These are phyloP conservation scores for Mycalesis mineus DNA, from an alignment of 2,888 invertebrate species.

Conservation along the genomic window DNA sequence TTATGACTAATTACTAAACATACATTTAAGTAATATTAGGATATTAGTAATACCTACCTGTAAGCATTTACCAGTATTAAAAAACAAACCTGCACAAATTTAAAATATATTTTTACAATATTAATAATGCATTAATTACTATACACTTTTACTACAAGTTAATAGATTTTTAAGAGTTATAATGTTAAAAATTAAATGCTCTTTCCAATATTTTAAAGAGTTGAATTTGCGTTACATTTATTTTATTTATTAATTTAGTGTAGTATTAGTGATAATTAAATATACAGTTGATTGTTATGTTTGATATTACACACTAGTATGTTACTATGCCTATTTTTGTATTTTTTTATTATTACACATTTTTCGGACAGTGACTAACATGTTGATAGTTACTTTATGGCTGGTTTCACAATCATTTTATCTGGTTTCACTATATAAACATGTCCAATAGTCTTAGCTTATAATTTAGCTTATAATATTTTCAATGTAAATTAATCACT, in stretches of 20 bases:
- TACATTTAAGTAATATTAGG: not conserved
- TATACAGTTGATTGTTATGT: not conserved
- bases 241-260: not conserved
- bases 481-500: no score
- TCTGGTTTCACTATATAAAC: no score
- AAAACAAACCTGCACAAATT: not conserved
- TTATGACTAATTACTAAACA: not conserved
- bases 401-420: no score
- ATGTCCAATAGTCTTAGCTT: no score
- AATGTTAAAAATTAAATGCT: not conserved
- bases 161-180: not conserved
- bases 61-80: conserved; percentile 11
- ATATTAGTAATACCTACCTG: not conserved
- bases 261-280: not conserved
- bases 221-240: not conserved
- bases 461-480: no score
- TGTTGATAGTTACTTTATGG: no score
- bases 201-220: not conserved
- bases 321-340: not conserved
- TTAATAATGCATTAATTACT: not conserved
- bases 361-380: no score
- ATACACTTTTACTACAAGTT: conserved; percentile 1
- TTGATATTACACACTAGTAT: not conserved
- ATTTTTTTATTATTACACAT: not conserved
- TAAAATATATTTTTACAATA: not conserved